Base-by-base conservation (phyloP, 1,140 invertebrate genomes). In the Pseudomyrmex flavicornis region DNA sequence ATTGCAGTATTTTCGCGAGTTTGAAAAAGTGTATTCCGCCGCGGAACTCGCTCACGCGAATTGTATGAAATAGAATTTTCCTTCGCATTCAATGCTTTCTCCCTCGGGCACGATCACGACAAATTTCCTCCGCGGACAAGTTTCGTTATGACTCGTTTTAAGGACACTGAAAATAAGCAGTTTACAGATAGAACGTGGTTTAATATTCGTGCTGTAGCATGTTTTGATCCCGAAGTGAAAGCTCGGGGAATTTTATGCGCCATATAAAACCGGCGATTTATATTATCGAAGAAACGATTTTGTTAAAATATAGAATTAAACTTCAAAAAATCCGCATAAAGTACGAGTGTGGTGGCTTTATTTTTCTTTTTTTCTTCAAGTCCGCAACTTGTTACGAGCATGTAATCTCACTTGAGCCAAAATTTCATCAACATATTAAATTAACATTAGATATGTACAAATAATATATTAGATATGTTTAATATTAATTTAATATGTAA, bases 111-210 rank as follows among this genome's bases (percentile, higher is more conserved):
- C 44, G 17, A 54, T 50, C 17, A 22, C 50, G 12, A n/a, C n/a
- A 35, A 80, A 72, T 72, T 84, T 56, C 35, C 1, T 10, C 12
- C 12, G 10, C 26, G 0, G 17, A 20, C 20, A 4, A 20, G 75
- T 75, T 83, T 75, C 50, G 75, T 75, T 62, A 65, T n/a, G 22
- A 66, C 20, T 74, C 22, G 48, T 62, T 68, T 83, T 48, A 83
- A 26, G 7, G 20, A 62, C 15, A 46, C 20, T 8, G 17, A 3
- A 65, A 83, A 56, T 83, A 85, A 85, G 26, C 58, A 54, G 13
- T 15, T 17, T 20, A 44, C n/a, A 59, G 15, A 56, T 2, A 3
- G 63, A 52, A 50, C 56, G 20, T 12, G 35, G 26, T 75, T 75
- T 56, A 59, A 69, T 63, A 76, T 84, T 74, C 56, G 54, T 54